phyloP scores from a whole-genome alignment of 2,888 invertebrate species.

The Chymomyza caudatula region DNA sequence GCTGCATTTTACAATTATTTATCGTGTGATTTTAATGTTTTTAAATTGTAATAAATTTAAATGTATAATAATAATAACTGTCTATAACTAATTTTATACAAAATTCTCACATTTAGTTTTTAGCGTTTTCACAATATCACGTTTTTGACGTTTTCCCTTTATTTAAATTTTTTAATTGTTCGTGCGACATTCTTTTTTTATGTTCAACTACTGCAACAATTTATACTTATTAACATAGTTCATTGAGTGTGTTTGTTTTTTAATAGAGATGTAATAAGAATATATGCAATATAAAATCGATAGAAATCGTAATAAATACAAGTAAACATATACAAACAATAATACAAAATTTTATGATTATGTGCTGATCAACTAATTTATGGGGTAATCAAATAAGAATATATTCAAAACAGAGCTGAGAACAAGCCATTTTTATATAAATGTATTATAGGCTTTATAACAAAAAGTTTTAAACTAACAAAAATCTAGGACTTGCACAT shows the following conservation, averaged over 20 bases:
- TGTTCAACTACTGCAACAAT: slow-evolving; percentile 68
- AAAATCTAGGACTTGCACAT: slow-evolving; percentile 26
- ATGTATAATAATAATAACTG: slow-evolving; percentile 37
- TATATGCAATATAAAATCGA: slow-evolving; percentile 46
- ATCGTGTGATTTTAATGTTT: slow-evolving; percentile 26
- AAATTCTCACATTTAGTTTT: slow-evolving; percentile 64
- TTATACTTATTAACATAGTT: slow-evolving; percentile 64
- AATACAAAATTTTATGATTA: slow-evolving; percentile 35
- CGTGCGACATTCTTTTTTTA: slow-evolving; percentile 40
- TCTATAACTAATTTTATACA: slow-evolving; percentile 67
- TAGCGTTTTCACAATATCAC: slow-evolving; percentile 62
- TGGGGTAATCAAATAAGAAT: neutral
- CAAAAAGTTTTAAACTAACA: neutral
- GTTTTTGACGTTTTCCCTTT: slow-evolving; percentile 45
- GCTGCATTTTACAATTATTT: slow-evolving; percentile 52
- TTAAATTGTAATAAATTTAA: slow-evolving; percentile 22
- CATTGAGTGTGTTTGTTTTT: slow-evolving; percentile 32
- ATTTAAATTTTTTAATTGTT: slow-evolving; percentile 19
- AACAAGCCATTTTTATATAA: neutral
- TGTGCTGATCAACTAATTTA: neutral
- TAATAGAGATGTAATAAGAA: slow-evolving; percentile 41
- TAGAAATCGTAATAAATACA: slow-evolving; percentile 31
- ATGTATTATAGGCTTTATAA: neutral
- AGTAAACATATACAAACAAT: slow-evolving; percentile 39
- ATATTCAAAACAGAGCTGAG: slow-evolving; percentile 15